Conservation (phyloP, 2,888 invertebrate genomes). For the Gandaritis pyraliata region DNA sequence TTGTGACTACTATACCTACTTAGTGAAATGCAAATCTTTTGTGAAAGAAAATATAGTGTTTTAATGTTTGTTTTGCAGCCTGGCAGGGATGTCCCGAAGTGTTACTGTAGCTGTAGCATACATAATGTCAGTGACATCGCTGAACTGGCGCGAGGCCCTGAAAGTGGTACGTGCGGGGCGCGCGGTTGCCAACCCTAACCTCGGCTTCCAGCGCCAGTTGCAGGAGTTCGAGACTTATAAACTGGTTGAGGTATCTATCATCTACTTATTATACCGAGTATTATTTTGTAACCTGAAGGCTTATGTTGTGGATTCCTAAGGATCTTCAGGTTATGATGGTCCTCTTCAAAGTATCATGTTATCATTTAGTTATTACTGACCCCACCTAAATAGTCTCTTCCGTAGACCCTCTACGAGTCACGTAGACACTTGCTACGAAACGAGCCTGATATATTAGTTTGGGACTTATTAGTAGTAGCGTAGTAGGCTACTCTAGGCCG, state of each 20-base stretch:
- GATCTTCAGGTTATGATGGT: too few relatives aligned
- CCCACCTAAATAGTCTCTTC: background rate
- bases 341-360: too few relatives aligned
- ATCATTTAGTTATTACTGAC: too few relatives aligned
- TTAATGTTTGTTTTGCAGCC: constrained; percentile 75
- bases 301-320: too few relatives aligned
- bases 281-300: background rate
- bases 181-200: constrained; percentile 97
- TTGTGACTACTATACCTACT: too few relatives aligned
- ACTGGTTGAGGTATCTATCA: constrained; percentile 87
- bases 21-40: too few relatives aligned
- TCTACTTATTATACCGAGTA: background rate
- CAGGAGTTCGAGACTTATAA: constrained; percentile 94
- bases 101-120: constrained; percentile 98
- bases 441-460: background rate
- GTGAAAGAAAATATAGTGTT: too few relatives aligned
- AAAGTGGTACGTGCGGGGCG: constrained; percentile 97
- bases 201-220: constrained; percentile 97
- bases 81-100: constrained; percentile 98
- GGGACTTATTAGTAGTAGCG: too few relatives aligned
- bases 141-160: constrained; percentile 96
- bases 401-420: constrained; percentile 6
- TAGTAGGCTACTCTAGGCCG: too few relatives aligned
- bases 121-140: constrained; percentile 96
- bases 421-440: background rate